Evolutionary conservation across 2,113 vertebrate genomes (phyloP).

Genomic region (Peromyscus californicus): DNA sequence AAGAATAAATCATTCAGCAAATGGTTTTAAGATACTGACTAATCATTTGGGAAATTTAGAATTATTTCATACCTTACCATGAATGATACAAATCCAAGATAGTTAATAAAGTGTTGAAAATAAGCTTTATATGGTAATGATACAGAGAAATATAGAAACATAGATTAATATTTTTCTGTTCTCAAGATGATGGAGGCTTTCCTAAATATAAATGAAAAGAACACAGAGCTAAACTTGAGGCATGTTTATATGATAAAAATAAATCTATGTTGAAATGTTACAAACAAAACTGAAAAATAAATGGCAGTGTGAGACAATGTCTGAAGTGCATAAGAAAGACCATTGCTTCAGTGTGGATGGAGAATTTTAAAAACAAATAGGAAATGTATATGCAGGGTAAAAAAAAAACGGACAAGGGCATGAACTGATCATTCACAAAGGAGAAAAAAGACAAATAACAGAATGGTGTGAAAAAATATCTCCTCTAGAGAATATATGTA

Average conservation of each 20-base stretch:
- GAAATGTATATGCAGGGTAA: not conserved
- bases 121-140: conserved; percentile 20
- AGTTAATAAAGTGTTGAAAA: conserved; percentile 59
- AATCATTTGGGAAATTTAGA: conserved; percentile 44
- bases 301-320: not conserved
- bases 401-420: conserved; percentile 18
- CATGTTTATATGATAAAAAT: not conserved
- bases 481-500: not conserved
- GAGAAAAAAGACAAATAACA: not conserved
- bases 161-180: conserved; percentile 37
- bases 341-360: conserved; percentile 26
- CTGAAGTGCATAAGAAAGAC: not conserved
- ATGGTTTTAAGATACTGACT: conserved; percentile 59
- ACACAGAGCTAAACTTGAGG: not conserved
- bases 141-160: conserved; percentile 12
- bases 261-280: conserved; percentile 36
- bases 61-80: conserved; percentile 23
- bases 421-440: not conserved
- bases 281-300: conserved; percentile 26
- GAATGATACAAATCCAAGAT: conserved; percentile 43
- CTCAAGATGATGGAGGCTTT: not conserved
- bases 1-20: conserved; percentile 65
- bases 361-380: not conserved
- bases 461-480: not conserved
- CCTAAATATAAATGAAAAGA: conserved; percentile 44